A percentile compares a stretch with the other conserved stretches of the same genome.
These are phyloP conservation scores for Sarcophaga subvicina DNA, from an alignment of 2,888 invertebrate species.

Conservation along the genomic window DNA sequence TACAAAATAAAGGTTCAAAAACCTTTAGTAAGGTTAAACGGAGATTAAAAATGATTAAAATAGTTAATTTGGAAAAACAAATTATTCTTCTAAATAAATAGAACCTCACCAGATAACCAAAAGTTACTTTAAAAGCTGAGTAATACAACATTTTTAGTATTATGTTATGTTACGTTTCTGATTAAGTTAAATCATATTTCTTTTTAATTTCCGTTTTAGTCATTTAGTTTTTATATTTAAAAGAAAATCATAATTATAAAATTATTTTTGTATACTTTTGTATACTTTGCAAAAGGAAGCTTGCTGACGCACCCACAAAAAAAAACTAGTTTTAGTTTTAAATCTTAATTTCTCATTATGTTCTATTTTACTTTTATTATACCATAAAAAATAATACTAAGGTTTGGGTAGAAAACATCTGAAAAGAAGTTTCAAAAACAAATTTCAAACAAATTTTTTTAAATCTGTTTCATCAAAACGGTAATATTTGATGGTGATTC, in stretches of 20 bases:
- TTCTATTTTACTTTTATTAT: too few species aligned
- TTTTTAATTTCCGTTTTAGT: constrained; percentile 18
- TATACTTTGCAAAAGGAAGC: not conserved
- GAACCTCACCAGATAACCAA: too few species aligned
- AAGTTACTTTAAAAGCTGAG: too few species aligned
- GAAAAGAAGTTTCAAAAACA: too few species aligned
- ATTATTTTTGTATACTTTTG: not conserved
- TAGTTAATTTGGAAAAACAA: too few species aligned
- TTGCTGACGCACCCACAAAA: not conserved
- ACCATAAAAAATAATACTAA: too few species aligned
- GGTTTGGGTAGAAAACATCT: too few species aligned
- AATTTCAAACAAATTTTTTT: not conserved
- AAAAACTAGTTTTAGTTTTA: not conserved
- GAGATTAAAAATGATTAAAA: not conserved
- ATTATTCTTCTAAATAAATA: not conserved
- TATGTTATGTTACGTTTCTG: not conserved
- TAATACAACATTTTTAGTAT: too few species aligned
- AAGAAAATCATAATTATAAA: not conserved
- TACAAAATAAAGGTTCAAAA: constrained; percentile 4
- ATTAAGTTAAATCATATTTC: not conserved
- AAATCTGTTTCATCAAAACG: not conserved
- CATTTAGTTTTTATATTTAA: not conserved
- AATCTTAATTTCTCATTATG: too few species aligned
- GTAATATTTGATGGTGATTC: not conserved
- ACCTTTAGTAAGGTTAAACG: not conserved